These are phyloP conservation scores for Enteromius viviparus DNA, from an alignment of 2,797 vertebrate species.

Conservation along the genomic window DNA sequence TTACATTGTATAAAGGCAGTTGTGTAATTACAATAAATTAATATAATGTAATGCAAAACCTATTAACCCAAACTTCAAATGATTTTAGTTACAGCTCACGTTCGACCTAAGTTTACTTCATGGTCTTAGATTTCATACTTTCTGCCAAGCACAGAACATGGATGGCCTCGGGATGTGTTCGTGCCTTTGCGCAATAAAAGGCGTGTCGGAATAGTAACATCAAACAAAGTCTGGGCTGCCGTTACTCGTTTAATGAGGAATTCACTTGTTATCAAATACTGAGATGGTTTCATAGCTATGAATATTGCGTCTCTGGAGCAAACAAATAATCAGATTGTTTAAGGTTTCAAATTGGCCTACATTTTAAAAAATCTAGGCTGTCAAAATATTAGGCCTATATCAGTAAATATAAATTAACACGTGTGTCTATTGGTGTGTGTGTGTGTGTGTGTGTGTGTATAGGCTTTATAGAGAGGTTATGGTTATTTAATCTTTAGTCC, in stretches of 20 bases:
- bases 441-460: too few species aligned
- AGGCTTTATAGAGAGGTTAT: neutral
- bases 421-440: neutral
- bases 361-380: neutral
- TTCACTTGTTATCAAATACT: constrained; percentile 35
- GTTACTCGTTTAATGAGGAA: constrained; percentile 56
- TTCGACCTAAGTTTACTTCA: neutral
- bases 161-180: constrained; percentile 51
- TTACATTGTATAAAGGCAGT: neutral
- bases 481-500: neutral
- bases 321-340: neutral
- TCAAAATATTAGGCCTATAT: neutral
- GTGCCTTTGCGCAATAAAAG: constrained; percentile 59
- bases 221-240: neutral
- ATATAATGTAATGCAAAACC: neutral
- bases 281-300: neutral
- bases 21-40: neutral
- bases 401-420: neutral
- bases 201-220: constrained; percentile 54
- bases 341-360: neutral
- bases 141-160: neutral
- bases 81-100: neutral
- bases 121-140: neutral
- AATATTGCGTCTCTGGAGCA: neutral
- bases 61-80: neutral